These are phyloP conservation scores for Sycophila sp. DNA, from an alignment of 1,140 invertebrate species.

Conservation along the genomic window DNA sequence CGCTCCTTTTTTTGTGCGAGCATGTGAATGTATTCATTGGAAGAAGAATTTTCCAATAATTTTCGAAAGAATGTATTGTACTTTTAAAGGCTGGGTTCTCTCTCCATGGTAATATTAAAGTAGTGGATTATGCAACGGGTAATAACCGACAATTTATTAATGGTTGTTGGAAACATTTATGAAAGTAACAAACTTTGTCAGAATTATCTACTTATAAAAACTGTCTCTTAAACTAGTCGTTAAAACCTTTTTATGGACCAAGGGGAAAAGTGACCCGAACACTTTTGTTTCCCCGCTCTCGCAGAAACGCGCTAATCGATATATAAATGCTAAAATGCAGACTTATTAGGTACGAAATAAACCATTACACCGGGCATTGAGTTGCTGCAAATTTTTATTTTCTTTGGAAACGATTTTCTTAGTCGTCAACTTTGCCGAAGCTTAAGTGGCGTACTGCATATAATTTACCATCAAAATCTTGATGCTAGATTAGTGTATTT, in stretches of 20 bases:
- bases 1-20: no score
- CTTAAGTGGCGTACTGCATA: no score
- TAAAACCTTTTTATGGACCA: not conserved
- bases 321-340: conserved; percentile 10
- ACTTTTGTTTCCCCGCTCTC: not conserved
- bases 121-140: not conserved
- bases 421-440: no score
- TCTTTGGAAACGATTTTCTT: not conserved
- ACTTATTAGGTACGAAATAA: conserved; percentile 15
- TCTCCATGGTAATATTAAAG: not conserved
- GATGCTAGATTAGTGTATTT: no score
- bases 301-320: conserved; percentile 1
- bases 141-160: conserved; percentile 19
- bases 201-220: conserved; percentile 19
- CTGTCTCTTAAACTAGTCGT: conserved; percentile 22
- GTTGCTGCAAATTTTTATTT: not conserved
- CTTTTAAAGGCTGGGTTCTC: not conserved
- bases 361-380: not conserved
- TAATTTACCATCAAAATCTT: no score
- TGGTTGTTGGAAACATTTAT: conserved; percentile 11
- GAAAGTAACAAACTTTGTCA: conserved; percentile 13
- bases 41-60: conserved; percentile 9
- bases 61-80: conserved; percentile 1
- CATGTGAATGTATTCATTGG: no score
- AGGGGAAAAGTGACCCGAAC: conserved; percentile 4